Evolutionary conservation across 2,797 vertebrate species (phyloP).

Genomic region (Enteromius trimaculatus): DNA sequence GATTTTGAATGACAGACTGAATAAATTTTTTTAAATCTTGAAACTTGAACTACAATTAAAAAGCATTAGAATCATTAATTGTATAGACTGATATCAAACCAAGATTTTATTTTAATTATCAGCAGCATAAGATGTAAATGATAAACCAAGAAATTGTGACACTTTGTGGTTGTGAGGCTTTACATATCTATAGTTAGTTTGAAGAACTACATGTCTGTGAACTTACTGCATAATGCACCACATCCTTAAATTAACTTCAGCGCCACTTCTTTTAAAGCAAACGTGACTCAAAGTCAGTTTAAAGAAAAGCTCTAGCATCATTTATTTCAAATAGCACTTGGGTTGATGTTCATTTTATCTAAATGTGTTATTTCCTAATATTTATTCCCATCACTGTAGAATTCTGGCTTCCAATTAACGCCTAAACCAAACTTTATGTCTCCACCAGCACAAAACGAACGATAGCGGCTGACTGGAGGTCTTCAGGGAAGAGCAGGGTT

Average conservation of each 20-base stretch:
- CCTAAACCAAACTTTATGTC: too few species aligned
- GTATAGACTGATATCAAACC: not conserved
- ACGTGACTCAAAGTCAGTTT: not conserved
- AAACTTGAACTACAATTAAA: not conserved
- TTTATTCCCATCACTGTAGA: not conserved
- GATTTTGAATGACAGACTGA: not conserved
- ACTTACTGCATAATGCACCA: not conserved
- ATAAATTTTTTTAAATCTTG: not conserved
- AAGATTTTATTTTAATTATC: not conserved
- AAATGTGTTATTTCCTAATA: not conserved
- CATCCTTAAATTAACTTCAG: not conserved
- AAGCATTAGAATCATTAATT: not conserved
- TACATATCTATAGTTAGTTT: not conserved
- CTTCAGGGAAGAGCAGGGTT: conserved; percentile 60
- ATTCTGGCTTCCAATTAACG: not conserved
- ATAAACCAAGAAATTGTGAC: not conserved
- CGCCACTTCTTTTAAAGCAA: not conserved
- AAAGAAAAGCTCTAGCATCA: not conserved
- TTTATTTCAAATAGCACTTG: not conserved
- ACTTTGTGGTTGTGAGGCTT: not conserved
- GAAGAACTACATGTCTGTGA: not conserved
- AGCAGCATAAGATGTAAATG: too few species aligned
- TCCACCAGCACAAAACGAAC: conserved; percentile 10
- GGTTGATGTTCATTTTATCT: not conserved
- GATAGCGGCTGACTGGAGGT: conserved; percentile 26